Base-by-base conservation (phyloP, 2,797 vertebrate genomes). In the Macrochelys suwanniensis region DNA sequence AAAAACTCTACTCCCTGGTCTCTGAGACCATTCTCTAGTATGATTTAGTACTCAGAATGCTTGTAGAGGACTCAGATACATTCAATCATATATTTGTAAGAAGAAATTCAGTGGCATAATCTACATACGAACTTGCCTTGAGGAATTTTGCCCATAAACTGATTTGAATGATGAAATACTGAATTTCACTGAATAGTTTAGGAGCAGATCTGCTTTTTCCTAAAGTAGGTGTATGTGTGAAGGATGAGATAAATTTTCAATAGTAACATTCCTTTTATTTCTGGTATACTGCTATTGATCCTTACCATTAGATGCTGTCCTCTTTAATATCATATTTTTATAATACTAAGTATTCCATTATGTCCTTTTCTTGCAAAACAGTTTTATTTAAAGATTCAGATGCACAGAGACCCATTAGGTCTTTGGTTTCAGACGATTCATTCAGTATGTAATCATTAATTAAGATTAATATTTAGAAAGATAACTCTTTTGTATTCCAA, bases 351-450 rank as follows among this genome's bases (percentile, higher is more conserved):
- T 68, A 37, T 68, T 37, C 19, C 65, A 37, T 68, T 68, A 68
- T 68, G 65, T 21, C n/a, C 53, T 6, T 42, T 87, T 87, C 19
- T 85, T 83, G n/a, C 42, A 50, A 89, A 57, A 49, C 2, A 2
- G 3, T 80, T 94, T 53, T 1, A 85, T 77, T 50, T 90, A 21
- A 84, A 90, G 16, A 50, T 50, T 83, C 2, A 33, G n/a, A 79
- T 59, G 33, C 56, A 71, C 21, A 88, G 26, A 89, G 85, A 5
- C 76, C 50, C 51, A 54, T 87, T 12, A 7, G 61, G 5, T 80
- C 85, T 80, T 93, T 47, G 50, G 7, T 92, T 93, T 68, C 76
- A 89, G 16, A 16, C n/a, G 31, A 87, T 31, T 86, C 23, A 68
- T n/a, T 82, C 56, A 4, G 1, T 85, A 74, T 85, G 94, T 68